Conservation (phyloP, 2,797 vertebrate species). For the Arremon brunneinucha region DNA sequence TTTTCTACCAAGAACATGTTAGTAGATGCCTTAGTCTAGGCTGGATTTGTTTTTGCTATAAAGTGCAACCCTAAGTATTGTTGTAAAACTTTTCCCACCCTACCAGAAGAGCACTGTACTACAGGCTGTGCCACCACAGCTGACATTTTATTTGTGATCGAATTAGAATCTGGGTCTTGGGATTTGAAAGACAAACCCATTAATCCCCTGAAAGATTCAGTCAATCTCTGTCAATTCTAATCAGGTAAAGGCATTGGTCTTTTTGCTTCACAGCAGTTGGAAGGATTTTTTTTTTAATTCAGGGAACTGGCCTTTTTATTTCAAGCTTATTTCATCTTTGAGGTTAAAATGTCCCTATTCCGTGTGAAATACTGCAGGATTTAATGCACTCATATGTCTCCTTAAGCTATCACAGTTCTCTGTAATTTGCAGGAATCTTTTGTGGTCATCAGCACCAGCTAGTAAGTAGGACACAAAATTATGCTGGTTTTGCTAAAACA, state of each 20-base stretch:
- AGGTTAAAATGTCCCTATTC: not conserved
- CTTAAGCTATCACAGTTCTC: not conserved
- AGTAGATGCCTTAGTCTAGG: not conserved
- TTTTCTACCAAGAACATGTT: not conserved
- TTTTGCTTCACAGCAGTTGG: constrained; percentile 44
- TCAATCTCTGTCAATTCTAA: constrained; percentile 59
- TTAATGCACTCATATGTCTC: not conserved
- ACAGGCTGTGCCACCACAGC: not conserved
- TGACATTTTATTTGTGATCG: constrained; percentile 46
- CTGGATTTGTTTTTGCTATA: not conserved
- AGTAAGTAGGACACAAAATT: not conserved
- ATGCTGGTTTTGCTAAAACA: not conserved
- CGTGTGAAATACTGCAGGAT: not conserved
- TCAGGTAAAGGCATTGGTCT: constrained; percentile 45
- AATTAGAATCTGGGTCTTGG: constrained; percentile 65
- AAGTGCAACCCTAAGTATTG: not conserved
- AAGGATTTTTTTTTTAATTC: constrained; percentile 4
- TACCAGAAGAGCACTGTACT: not conserved
- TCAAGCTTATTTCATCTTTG: not conserved
- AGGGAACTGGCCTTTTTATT: not conserved
- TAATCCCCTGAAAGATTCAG: constrained; percentile 62
- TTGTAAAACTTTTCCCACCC: not conserved
- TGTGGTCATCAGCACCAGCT: not conserved
- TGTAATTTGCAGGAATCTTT: not conserved
- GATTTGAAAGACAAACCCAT: constrained; percentile 60